phyloP scores from a whole-genome alignment of 2,797 vertebrate genomes.

The Paramormyrops hopkinsi region DNA sequence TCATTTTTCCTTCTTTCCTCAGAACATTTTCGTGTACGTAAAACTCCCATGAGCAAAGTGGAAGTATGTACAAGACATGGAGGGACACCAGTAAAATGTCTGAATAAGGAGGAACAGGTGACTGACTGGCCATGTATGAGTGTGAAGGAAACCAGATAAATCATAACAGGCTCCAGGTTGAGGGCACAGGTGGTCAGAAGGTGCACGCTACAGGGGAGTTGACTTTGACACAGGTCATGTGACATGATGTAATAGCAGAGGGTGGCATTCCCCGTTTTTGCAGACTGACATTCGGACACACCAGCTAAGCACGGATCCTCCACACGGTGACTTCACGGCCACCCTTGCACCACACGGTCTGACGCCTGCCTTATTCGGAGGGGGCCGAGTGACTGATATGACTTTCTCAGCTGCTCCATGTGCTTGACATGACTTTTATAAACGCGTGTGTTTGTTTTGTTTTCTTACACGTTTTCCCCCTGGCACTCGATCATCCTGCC shows the following conservation, averaged over 20 bases:
- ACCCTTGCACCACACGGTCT: not conserved
- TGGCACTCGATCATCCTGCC: slow-evolving; percentile 54
- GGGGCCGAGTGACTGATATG: not conserved
- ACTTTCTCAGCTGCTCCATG: not conserved
- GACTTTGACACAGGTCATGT: slow-evolving; percentile 4
- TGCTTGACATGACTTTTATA: not conserved
- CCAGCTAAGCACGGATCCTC: not conserved
- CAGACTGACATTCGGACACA: not conserved
- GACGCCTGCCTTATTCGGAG: not conserved
- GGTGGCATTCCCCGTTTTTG: not conserved
- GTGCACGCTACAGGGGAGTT: not conserved
- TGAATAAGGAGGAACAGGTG: slow-evolving; percentile 50
- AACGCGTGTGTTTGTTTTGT: slow-evolving; percentile 54
- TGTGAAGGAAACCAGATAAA: slow-evolving; percentile 46
- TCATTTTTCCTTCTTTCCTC: not conserved
- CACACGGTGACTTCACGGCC: not conserved
- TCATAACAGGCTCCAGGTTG: slow-evolving; percentile 35
- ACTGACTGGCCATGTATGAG: slow-evolving; percentile 40
- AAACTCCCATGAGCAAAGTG: not conserved
- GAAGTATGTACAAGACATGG: slow-evolving; percentile 35
- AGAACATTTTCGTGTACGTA: not conserved
- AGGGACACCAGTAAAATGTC: slow-evolving; percentile 46
- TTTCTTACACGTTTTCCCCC: slow-evolving; percentile 50
- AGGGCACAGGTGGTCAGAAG: slow-evolving; percentile 9
- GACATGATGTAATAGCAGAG: not conserved